Evolutionary conservation across 2,113 vertebrate species (phyloP).

Genomic region (Sterrhoptilus dennistouni): DNA sequence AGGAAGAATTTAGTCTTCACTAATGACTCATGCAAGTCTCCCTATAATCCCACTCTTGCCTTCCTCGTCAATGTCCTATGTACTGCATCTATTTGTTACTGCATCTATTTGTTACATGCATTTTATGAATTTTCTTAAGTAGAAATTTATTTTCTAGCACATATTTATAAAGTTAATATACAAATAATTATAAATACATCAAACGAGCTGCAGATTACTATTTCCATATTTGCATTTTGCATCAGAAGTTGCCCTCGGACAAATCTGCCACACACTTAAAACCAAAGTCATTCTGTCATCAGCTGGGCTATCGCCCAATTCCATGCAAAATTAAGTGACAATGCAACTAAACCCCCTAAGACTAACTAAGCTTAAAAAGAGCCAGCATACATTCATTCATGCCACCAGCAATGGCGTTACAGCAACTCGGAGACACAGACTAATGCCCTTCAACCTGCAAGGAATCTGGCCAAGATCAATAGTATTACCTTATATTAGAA

Average conservation of each 20-base stretch:
- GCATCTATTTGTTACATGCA: background rate
- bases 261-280: background rate
- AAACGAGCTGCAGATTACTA: background rate
- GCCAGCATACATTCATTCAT: background rate
- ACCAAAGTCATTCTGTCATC: background rate
- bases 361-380: background rate
- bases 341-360: background rate
- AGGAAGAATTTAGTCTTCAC: background rate
- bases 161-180: background rate
- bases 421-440: background rate
- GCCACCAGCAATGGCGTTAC: background rate
- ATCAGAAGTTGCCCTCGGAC: background rate
- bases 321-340: background rate
- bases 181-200: background rate
- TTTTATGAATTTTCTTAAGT: background rate
- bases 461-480: background rate
- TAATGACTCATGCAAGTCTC: background rate
- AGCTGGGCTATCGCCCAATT: background rate
- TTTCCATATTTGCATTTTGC: background rate
- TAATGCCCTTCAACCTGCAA: background rate
- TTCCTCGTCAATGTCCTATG: background rate
- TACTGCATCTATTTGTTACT: background rate
- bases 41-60: background rate
- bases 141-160: background rate
- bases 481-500: background rate